Percentiles rank a stretch among this genome's conserved stretches.
Conservation (phyloP, 1,140 invertebrate species). For the Oedothorax gibbosus region DNA sequence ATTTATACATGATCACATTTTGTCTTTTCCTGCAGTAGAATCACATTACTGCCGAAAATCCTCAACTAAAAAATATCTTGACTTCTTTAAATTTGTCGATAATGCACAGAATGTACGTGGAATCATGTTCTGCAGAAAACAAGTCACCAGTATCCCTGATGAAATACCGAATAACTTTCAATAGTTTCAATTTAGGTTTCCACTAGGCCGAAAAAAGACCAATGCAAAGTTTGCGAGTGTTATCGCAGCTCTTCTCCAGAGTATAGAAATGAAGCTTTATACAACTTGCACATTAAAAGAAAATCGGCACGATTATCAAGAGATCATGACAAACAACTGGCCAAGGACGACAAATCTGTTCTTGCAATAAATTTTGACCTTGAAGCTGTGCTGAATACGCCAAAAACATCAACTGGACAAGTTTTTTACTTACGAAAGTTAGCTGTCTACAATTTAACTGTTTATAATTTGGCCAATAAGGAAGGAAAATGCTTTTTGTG, state of each 20-base stretch:
- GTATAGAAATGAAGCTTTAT: background rate
- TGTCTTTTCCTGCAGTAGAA: too few species aligned
- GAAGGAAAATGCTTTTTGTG: background rate
- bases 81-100: too few species aligned
- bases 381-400: background rate
- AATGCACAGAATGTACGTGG: too few species aligned
- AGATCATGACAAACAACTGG: background rate
- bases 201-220: background rate
- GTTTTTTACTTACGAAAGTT: background rate
- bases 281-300: background rate
- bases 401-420: background rate
- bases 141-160: too few species aligned
- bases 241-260: background rate
- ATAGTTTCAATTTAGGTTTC: background rate
- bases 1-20: too few species aligned
- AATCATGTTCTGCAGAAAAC: too few species aligned
- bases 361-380: background rate
- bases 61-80: too few species aligned
- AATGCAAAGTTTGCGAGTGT: background rate
- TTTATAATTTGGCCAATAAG: background rate
- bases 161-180: background rate
- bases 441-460: background rate
- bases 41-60: too few species aligned
- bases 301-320: background rate
- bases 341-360: background rate